These are phyloP conservation scores for Psilopogon haemacephalus DNA, from an alignment of 2,113 vertebrate species.

Conservation along the genomic window DNA sequence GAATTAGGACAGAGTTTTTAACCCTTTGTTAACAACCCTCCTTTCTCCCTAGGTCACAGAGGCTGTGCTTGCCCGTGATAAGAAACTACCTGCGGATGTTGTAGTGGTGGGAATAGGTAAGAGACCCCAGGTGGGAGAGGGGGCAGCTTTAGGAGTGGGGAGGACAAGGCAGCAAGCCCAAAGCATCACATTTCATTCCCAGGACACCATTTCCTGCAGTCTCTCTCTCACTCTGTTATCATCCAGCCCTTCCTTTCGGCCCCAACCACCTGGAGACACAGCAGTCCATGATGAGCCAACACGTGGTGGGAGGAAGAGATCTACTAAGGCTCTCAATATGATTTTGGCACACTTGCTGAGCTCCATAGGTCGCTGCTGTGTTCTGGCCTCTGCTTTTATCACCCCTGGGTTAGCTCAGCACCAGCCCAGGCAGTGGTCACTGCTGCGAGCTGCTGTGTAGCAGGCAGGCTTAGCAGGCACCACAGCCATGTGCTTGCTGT, in stretches of 20 bases:
- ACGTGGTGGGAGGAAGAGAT: background rate
- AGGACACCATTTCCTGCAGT: background rate
- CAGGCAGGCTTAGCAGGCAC: background rate
- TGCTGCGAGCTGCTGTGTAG: background rate
- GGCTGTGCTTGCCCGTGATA: constrained; percentile 76
- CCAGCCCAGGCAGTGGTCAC: background rate
- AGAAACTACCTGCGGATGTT: constrained; percentile 78
- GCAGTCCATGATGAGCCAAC: background rate
- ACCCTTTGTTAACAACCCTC: background rate
- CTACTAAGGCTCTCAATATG: fast-evolving
- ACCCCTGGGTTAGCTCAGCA: background rate
- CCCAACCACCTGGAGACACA: background rate
- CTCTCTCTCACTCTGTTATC: background rate
- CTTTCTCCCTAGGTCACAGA: constrained; percentile 75
- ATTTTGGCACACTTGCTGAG: background rate
- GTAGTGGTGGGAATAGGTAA: constrained; percentile 85
- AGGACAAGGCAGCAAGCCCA: background rate
- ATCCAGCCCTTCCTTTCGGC: background rate
- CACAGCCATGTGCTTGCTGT: background rate
- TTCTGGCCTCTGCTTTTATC: background rate
- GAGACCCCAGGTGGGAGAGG: background rate
- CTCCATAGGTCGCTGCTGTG: background rate
- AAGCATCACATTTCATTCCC: background rate
- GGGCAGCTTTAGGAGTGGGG: background rate
- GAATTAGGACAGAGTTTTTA: constrained; percentile 32